Evolutionary conservation across 2,888 invertebrate species (phyloP).

Genomic region (Epicampocera succincta): DNA sequence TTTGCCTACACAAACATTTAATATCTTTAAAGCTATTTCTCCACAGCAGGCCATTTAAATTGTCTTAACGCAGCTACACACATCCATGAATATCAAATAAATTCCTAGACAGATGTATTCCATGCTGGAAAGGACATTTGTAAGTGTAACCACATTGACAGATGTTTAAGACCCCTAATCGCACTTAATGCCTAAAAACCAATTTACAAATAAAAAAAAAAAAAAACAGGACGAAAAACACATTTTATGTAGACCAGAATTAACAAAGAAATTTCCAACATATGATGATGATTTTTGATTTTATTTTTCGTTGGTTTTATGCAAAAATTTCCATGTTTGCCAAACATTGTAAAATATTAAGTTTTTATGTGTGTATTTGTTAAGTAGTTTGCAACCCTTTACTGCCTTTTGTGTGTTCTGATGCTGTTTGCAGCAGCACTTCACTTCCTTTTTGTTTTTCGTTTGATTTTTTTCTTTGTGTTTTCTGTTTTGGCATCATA

Average conservation of each 20-base stretch:
- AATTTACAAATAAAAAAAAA: neutral
- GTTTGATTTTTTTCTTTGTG: too few species aligned
- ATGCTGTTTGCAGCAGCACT: neutral
- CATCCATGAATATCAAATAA: neutral
- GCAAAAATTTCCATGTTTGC: slow-evolving; percentile 12
- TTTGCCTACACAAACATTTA: neutral
- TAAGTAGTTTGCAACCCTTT: slow-evolving; percentile 1
- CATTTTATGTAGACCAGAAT: slow-evolving; percentile 8
- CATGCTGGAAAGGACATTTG: slow-evolving; percentile 15
- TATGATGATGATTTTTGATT: slow-evolving; percentile 37
- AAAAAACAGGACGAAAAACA: neutral
- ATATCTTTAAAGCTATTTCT: slow-evolving; percentile 19
- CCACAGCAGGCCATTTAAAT: neutral
- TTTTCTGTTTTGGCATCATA: slow-evolving; percentile 5
- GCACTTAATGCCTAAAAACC: slow-evolving; percentile 35
- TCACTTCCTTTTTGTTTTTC: neutral
- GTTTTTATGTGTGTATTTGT: neutral
- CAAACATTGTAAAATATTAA: slow-evolving; percentile 15
- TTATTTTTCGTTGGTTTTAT: slow-evolving; percentile 12
- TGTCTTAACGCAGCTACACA: slow-evolving; percentile 11
- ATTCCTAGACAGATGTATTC: neutral
- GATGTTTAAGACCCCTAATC: slow-evolving; percentile 59
- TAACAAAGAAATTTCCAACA: slow-evolving; percentile 24
- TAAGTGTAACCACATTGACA: slow-evolving; percentile 47
- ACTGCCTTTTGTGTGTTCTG: neutral